Base-by-base conservation (phyloP, 2,797 vertebrate species). In the Cuculus canorus region DNA sequence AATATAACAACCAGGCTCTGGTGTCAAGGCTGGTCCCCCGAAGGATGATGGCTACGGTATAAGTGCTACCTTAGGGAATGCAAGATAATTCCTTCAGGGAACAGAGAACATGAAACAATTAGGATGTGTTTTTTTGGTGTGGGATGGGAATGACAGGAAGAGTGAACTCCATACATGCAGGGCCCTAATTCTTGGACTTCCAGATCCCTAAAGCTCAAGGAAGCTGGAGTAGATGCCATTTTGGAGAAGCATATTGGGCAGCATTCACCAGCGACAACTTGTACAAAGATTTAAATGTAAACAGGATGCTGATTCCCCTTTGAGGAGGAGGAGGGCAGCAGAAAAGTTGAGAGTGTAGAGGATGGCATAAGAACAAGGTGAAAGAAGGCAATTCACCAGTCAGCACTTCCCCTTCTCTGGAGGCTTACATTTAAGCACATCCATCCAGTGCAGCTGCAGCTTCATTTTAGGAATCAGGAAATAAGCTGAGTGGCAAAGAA, bases 391-490 rank as follows among this genome's bases (percentile, higher is more conserved):
- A 95, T 96, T 94, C 71, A 88, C 60, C 86, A 80, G 88, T 96
- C 96, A 97, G 96, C 94, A 93, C 91, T 96, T 96, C 86, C 70
- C 86, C 64, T 69, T 88, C 96, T 96, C 96, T 90, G 93, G 94
- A 92, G 96, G 95, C 68, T 95, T 78, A 71, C 64, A 21, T 93
- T 96, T 88, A 94, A 95, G 88, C 90, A 95, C 94, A 96, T 90
- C 95, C 90, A 93, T 94, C 95, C 90, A 95, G 88, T 30, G 75
- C 96, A 96, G 95, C 96, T 96, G 96, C 94, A 96, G 96, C 88
- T 92, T 96, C 96, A 93, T 96, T 96, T 96, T 94, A 92, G 96
- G 90, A 95, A 94, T 95, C 94, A 95, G 96, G 96, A 97, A 96
- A 96, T 94, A 95, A 94, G 90, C 94, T 94, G 93, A 96, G 92